Percentiles rank a stretch among this genome's conserved stretches.
These are phyloP conservation scores for Karalla daura DNA, from an alignment of 2,797 vertebrate species.

Conservation along the genomic window DNA sequence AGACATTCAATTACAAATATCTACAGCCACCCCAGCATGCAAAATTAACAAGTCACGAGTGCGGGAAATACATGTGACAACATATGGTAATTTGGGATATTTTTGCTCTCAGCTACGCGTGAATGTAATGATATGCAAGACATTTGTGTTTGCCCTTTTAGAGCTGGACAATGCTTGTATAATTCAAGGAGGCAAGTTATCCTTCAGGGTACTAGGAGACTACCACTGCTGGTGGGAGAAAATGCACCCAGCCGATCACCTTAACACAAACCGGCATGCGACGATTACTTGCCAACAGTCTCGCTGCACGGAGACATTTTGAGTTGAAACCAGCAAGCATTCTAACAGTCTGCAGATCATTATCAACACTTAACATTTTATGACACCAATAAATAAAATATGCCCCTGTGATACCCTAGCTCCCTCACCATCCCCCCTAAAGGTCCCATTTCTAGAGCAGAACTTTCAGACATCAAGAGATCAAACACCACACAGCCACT, in stretches of 20 bases:
- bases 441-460: conserved; percentile 44
- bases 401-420: background rate
- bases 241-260: background rate
- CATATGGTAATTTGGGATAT: conserved; percentile 38
- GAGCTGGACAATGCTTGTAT: conserved; percentile 12
- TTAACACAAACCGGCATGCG: conserved; percentile 2
- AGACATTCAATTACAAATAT: conserved; percentile 28
- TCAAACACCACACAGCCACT: conserved; percentile 27
- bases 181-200: conserved; percentile 16
- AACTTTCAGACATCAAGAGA: conserved; percentile 59
- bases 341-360: background rate
- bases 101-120: conserved; percentile 36
- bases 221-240: conserved; percentile 5
- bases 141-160: conserved; percentile 64
- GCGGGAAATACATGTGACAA: conserved; percentile 15
- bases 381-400: conserved; percentile 43
- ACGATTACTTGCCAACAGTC: background rate
- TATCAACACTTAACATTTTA: conserved; percentile 1
- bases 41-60: conserved; percentile 24
- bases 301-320: background rate
- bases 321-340: background rate
- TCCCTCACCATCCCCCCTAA: background rate
- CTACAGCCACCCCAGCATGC: conserved; percentile 7
- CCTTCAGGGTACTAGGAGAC: background rate
- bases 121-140: conserved; percentile 54